Evolutionary conservation across 2,797 vertebrate species (phyloP).

Genomic region (Selene dorsalis): DNA sequence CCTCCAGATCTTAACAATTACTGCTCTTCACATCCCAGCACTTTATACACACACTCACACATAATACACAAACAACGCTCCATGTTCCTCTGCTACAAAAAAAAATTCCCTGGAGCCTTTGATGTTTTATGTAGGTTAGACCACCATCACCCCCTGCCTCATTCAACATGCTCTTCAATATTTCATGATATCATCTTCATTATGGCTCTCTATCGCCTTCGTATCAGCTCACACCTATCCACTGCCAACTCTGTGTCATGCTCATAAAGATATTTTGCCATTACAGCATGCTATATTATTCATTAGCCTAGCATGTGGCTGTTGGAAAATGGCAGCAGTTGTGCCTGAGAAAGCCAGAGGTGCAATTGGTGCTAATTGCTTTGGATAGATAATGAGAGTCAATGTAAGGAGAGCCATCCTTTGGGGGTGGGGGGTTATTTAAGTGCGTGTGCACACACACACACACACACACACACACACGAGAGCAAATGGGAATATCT

Average conservation of each 20-base stretch:
- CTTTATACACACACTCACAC: not conserved
- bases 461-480: slow-evolving; percentile 13
- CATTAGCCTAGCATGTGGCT: slow-evolving; percentile 56
- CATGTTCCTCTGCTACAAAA: not conserved
- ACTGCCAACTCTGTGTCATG: slow-evolving; percentile 3
- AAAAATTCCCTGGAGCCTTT: slow-evolving; percentile 14
- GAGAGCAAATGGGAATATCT: not conserved
- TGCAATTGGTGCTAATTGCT: slow-evolving; percentile 58
- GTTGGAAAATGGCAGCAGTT: slow-evolving; percentile 51
- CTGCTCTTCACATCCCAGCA: not conserved
- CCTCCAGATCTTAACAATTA: not conserved
- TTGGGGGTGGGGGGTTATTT: slow-evolving; percentile 1
- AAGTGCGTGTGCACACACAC: not conserved
- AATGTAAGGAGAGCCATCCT: slow-evolving; percentile 39
- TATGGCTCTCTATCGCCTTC: slow-evolving; percentile 21
- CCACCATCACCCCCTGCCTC: slow-evolving; percentile 9
- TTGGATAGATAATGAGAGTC: slow-evolving; percentile 57
- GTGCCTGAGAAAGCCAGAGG: slow-evolving; percentile 35
- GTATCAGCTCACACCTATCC: slow-evolving; percentile 5
- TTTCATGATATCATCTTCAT: slow-evolving; percentile 57
- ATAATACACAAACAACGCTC: not conserved
- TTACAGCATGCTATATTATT: slow-evolving; percentile 60
- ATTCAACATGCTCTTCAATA: slow-evolving; percentile 52
- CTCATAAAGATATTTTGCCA: slow-evolving; percentile 36
- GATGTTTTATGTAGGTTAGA: slow-evolving; percentile 30